A percentile compares a stretch with the other conserved stretches of the same genome.
These are phyloP conservation scores for Drosophila nr. perissopoda DNA, from an alignment of 2,888 invertebrate genomes.

Conservation along the genomic window DNA sequence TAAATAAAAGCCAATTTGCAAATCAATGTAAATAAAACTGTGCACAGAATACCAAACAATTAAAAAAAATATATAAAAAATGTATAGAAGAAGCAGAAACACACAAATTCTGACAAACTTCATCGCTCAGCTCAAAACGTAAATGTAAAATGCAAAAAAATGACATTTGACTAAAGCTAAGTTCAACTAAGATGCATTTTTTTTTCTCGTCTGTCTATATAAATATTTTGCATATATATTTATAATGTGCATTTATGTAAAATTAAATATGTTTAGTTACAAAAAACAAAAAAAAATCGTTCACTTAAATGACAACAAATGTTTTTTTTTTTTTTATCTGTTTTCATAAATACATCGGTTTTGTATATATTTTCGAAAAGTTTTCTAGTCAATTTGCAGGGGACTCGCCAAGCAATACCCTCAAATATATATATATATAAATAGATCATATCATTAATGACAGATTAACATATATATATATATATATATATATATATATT, in stretches of 20 bases:
- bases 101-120: conserved; percentile 11
- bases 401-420: not conserved
- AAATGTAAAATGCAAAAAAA: conserved; percentile 29
- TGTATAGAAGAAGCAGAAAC: conserved; percentile 9
- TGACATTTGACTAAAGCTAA: conserved; percentile 48
- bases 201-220: conserved; percentile 6
- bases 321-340: not conserved
- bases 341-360: conserved; percentile 34
- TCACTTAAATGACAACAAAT: conserved; percentile 37
- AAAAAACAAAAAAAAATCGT: conserved; percentile 23
- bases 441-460: conserved; percentile 1
- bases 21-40: conserved; percentile 64
- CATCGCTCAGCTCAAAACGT: not conserved
- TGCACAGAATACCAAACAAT: conserved; percentile 61
- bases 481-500: not conserved
- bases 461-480: not conserved
- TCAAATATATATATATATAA: not conserved
- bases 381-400: conserved; percentile 16
- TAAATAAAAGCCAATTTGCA: conserved; percentile 55
- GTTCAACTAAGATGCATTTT: conserved; percentile 55
- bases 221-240: conserved; percentile 15
- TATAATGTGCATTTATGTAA: not conserved
- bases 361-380: conserved; percentile 16
- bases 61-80: conserved; percentile 10
- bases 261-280: conserved; percentile 30